phyloP scores from a whole-genome alignment of 1,140 invertebrate species.

The Periplaneta americana region DNA sequence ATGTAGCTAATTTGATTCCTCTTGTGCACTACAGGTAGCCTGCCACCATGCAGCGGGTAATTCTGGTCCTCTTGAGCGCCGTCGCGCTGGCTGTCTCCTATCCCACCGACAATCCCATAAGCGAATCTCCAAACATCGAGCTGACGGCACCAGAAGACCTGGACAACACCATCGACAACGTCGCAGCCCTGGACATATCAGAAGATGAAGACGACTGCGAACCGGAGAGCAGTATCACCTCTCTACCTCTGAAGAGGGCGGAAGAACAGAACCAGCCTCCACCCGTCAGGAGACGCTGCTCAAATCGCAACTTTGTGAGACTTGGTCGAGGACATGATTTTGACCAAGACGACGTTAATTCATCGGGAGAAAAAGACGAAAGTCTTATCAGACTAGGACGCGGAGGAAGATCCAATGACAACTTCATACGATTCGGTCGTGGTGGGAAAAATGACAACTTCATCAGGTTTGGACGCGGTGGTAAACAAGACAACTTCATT shows the following conservation, averaged over 20 bases:
- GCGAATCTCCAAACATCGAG: neutral
- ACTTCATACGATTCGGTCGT: slow-evolving; percentile 21
- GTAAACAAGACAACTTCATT: slow-evolving; percentile 28
- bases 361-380: neutral
- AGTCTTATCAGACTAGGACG: neutral
- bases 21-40: neutral
- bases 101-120: neutral
- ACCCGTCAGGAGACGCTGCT: neutral
- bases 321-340: too few species aligned
- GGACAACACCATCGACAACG: neutral
- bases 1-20: too few species aligned
- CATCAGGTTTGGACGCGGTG: slow-evolving; percentile 24
- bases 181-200: neutral
- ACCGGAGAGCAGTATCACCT: neutral
- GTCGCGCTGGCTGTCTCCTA: neutral
- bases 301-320: neutral
- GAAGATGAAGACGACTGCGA: neutral
- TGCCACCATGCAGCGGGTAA: neutral
- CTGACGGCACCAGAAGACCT: neutral
- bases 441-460: slow-evolving; percentile 15
- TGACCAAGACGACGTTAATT: neutral
- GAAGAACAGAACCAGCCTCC: neutral
- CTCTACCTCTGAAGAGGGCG: too few species aligned
- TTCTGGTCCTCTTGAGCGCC: neutral
- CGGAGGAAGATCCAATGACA: neutral